These are phyloP conservation scores for Plutella xylostella DNA, from an alignment of 2,888 invertebrate species.

Conservation along the genomic window DNA sequence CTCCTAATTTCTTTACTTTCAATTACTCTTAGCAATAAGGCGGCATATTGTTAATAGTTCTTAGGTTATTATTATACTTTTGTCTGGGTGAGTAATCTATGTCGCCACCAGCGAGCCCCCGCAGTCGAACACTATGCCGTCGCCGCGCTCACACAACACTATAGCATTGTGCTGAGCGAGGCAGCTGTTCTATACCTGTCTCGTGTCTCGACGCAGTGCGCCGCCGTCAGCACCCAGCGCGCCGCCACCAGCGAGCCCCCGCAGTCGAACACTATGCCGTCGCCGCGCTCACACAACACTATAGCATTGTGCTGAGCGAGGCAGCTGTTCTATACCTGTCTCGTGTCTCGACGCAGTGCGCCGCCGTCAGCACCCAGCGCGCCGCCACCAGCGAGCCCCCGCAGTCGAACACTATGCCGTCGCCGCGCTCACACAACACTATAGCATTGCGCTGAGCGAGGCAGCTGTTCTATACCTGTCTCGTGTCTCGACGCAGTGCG, in stretches of 20 bases:
- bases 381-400: constrained; percentile 50
- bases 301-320: no score
- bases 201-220: constrained; percentile 48
- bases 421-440: no score
- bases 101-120: neutral
- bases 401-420: constrained; percentile 43
- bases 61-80: neutral
- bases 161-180: neutral
- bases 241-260: constrained; percentile 50
- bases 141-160: neutral
- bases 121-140: neutral
- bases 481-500: constrained; percentile 48
- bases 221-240: constrained; percentile 47
- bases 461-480: no score
- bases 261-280: constrained; percentile 43
- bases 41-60: neutral
- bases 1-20: neutral
- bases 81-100: neutral
- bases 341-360: constrained; percentile 48
- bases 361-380: constrained; percentile 47
- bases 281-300: no score
- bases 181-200: constrained; percentile 31
- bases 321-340: no score
- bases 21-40: neutral
- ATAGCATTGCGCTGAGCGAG: no score